A percentile compares a stretch with the other conserved stretches of the same genome.
phyloP scores from a whole-genome alignment of 2,113 vertebrate genomes.

The Lamprologus ornatipinnis region DNA sequence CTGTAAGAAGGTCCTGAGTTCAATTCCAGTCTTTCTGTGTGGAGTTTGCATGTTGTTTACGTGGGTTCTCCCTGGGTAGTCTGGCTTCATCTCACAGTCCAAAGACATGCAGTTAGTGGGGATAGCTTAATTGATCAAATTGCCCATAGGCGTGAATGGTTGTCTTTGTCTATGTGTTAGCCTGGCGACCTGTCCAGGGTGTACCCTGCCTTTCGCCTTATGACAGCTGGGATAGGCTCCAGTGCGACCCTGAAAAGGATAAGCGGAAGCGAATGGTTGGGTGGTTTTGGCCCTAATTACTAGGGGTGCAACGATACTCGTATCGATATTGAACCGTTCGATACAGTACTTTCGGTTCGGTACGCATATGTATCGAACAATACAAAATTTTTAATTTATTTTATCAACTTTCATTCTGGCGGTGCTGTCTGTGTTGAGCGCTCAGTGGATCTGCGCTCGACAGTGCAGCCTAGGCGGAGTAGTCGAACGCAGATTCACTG shows the following conservation, averaged over 20 bases:
- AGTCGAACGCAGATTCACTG: too few species aligned
- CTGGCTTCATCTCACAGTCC: rapidly evolving
- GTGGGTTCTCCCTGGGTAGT: rapidly evolving
- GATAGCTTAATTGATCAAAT: not conserved
- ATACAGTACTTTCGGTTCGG: too few species aligned
- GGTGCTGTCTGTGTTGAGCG: too few species aligned
- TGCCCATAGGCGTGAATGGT: rapidly evolving
- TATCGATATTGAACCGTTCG: too few species aligned
- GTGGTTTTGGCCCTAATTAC: not conserved
- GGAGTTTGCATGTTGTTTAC: not conserved
- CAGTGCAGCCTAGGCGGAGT: too few species aligned
- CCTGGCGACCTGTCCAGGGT: not conserved
- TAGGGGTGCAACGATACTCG: too few species aligned
- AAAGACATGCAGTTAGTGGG: not conserved
- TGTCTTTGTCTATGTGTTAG: not conserved
- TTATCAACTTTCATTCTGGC: too few species aligned
- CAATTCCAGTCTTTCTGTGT: not conserved
- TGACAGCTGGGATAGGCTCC: not conserved
- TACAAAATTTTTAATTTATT: too few species aligned
- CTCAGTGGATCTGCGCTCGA: too few species aligned
- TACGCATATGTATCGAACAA: too few species aligned
- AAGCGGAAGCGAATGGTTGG: rapidly evolving
- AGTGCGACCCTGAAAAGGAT: not conserved
- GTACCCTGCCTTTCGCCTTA: rapidly evolving
- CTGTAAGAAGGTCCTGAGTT: not conserved